Evolutionary conservation across 2,797 vertebrate species (phyloP).

Genomic region (Oreochromis grahami): DNA sequence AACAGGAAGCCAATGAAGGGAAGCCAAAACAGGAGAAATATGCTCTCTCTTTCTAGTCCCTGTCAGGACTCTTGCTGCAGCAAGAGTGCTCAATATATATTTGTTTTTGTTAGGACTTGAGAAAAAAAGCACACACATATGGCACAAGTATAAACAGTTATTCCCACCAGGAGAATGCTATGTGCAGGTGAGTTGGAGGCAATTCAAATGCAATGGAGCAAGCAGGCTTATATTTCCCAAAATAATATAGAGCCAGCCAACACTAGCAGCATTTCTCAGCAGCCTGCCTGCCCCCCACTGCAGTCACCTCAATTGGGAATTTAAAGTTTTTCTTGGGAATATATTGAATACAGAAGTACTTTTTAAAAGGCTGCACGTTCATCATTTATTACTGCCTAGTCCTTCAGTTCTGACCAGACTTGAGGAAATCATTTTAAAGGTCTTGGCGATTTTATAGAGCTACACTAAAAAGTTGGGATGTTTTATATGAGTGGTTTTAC

Average conservation of each 20-base stretch:
- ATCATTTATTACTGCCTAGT: slow-evolving; percentile 29
- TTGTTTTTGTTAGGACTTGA: slow-evolving; percentile 11
- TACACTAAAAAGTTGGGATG: not conserved
- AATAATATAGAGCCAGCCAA: slow-evolving; percentile 58
- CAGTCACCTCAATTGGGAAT: slow-evolving; percentile 26
- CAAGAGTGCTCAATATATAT: slow-evolving; percentile 25
- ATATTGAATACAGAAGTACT: slow-evolving; percentile 6
- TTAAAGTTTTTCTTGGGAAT: slow-evolving; percentile 34
- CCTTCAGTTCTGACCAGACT: not conserved
- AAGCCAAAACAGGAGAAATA: too few species aligned
- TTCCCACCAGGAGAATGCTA: slow-evolving; percentile 41
- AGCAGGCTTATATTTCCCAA: slow-evolving; percentile 49
- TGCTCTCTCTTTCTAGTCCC: too few species aligned
- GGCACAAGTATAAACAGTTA: slow-evolving; percentile 40
- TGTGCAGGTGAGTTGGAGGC: slow-evolving; percentile 60
- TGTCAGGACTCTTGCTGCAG: too few species aligned
- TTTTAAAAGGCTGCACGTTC: slow-evolving; percentile 16
- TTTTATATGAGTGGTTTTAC: not conserved
- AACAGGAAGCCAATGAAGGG: too few species aligned
- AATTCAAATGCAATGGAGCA: slow-evolving; percentile 65
- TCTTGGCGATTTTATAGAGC: not conserved
- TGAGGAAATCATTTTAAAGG: slow-evolving; percentile 8
- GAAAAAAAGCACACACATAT: slow-evolving; percentile 21
- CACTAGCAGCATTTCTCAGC: slow-evolving; percentile 24
- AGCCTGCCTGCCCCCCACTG: slow-evolving; percentile 12